phyloP scores from a whole-genome alignment of 2,888 invertebrate genomes.

The Adineta ricciae region DNA sequence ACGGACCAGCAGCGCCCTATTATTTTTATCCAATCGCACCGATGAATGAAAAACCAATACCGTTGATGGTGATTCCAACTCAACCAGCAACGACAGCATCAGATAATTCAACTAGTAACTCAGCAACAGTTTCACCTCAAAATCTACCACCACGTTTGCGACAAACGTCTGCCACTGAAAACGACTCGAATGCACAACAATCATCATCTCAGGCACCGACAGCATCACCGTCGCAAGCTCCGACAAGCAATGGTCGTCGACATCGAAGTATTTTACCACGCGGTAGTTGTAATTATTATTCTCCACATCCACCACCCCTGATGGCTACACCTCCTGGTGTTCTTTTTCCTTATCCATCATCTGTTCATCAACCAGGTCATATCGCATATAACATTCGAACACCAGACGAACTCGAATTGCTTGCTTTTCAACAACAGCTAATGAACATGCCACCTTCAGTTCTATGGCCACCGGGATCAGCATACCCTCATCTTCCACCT shows the following conservation, averaged over 20 bases:
- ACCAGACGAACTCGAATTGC: background rate
- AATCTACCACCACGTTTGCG: background rate
- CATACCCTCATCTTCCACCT: background rate
- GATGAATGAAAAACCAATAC: background rate
- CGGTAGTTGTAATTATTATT: background rate
- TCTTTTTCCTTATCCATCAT: background rate
- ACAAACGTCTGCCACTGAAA: background rate
- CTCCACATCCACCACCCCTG: background rate
- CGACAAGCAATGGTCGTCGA: background rate
- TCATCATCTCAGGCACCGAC: background rate
- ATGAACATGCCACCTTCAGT: background rate
- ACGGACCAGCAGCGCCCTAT: background rate
- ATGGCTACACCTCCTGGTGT: conserved; percentile 8
- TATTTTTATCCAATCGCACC: background rate
- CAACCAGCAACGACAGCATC: background rate
- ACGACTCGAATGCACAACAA: background rate
- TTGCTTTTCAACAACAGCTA: background rate
- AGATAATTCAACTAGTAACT: background rate
- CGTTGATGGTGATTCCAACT: background rate
- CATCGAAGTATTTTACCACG: conserved; percentile 7
- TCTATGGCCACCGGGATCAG: background rate
- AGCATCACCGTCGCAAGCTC: background rate
- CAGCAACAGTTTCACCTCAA: background rate
- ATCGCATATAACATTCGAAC: conserved; percentile 7
- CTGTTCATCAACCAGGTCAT: background rate